Evolutionary conservation across 1,140 invertebrate genomes (phyloP).

Genomic region (Antheraea pernyi): DNA sequence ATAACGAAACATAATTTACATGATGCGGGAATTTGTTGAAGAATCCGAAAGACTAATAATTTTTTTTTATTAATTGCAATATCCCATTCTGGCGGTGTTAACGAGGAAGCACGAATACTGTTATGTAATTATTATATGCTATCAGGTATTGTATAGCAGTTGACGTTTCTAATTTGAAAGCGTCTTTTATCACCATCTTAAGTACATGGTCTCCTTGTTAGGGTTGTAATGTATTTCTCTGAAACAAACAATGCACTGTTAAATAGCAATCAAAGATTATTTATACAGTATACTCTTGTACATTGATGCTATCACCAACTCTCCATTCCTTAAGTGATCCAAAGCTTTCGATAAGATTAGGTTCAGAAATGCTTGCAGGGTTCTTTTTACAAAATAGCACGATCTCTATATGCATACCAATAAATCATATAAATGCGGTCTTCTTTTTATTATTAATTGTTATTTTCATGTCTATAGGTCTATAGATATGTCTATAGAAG

Average conservation of each 20-base stretch:
- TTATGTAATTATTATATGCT: slow-evolving; percentile 46
- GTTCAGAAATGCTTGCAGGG: slow-evolving; percentile 28
- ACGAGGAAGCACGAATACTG: slow-evolving; percentile 73
- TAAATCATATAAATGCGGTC: slow-evolving; percentile 26
- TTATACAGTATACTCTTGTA: background rate
- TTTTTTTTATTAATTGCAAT: slow-evolving; percentile 42
- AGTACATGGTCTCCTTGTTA: slow-evolving; percentile 62
- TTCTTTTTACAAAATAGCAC: slow-evolving; percentile 18
- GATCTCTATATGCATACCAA: slow-evolving; percentile 18
- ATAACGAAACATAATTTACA: slow-evolving; percentile 8
- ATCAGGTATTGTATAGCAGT: slow-evolving; percentile 29
- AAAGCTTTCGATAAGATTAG: slow-evolving; percentile 1
- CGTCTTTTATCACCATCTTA: slow-evolving; percentile 52
- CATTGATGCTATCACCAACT: background rate
- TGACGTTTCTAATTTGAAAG: slow-evolving; percentile 33
- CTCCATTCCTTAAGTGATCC: background rate
- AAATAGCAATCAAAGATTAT: background rate
- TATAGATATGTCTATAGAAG: background rate
- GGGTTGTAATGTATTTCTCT: slow-evolving; percentile 67
- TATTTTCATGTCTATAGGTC: too few species aligned
- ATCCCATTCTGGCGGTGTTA: slow-evolving; percentile 63
- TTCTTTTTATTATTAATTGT: slow-evolving; percentile 22
- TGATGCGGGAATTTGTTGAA: slow-evolving; percentile 11
- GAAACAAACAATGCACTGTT: slow-evolving; percentile 47
- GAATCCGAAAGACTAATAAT: slow-evolving; percentile 14